A percentile compares a stretch with the other conserved stretches of the same genome.
Evolutionary conservation across 2,888 invertebrate species (phyloP).

Genomic region (Pherbina coryleti): DNA sequence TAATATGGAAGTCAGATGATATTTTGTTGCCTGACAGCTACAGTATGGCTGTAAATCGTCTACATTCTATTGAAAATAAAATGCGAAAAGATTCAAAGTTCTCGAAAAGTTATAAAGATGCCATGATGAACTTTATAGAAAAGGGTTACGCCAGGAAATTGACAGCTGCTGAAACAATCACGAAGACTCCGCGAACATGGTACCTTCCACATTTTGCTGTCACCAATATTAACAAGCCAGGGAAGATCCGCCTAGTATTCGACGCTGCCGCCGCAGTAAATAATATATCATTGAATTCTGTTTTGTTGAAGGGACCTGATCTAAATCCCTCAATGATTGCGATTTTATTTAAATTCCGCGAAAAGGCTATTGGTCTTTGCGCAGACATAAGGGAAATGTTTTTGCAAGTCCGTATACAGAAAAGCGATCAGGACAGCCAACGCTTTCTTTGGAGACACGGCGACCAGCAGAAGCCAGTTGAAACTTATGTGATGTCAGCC

Average conservation of each 20-base stretch:
- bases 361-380: slow-evolving; percentile 31
- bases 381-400: slow-evolving; percentile 45
- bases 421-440: slow-evolving; percentile 42
- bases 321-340: slow-evolving; percentile 36
- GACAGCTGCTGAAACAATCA: slow-evolving; percentile 34
- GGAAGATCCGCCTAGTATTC: slow-evolving; percentile 42
- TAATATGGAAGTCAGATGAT: not conserved
- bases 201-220: slow-evolving; percentile 51
- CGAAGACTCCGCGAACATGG: not conserved
- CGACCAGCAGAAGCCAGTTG: slow-evolving; percentile 23
- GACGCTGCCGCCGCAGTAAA: slow-evolving; percentile 30
- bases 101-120: slow-evolving; percentile 37
- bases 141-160: slow-evolving; percentile 48
- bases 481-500: slow-evolving; percentile 39
- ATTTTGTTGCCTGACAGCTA: not conserved
- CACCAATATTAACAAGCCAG: slow-evolving; percentile 36
- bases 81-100: slow-evolving; percentile 43
- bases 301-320: slow-evolving; percentile 35
- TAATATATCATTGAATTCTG: slow-evolving; percentile 39
- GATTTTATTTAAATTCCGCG: not conserved
- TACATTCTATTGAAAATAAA: slow-evolving; percentile 43
- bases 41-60: slow-evolving; percentile 42
- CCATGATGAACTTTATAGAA: slow-evolving; percentile 42
- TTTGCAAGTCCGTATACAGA: slow-evolving; percentile 31
- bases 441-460: slow-evolving; percentile 44